phyloP scores from a whole-genome alignment of 2,113 vertebrate genomes.

The Epinephelus cyanopodus region DNA sequence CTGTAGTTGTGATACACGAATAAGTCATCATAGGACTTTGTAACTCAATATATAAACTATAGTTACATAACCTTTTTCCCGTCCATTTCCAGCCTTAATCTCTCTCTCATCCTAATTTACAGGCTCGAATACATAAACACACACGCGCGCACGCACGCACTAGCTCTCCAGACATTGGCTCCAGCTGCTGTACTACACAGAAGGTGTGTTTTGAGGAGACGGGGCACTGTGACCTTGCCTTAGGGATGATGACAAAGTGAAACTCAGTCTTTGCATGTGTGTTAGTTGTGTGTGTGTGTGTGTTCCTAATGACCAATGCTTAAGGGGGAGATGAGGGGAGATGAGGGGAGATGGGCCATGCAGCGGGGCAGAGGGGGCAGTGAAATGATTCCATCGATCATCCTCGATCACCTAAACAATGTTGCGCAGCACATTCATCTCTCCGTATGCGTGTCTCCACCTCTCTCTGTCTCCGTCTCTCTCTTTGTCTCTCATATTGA shows the following conservation, averaged over 20 bases:
- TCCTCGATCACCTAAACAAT: constrained; percentile 72
- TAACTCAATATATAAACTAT: background rate
- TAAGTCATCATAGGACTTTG: constrained; percentile 10
- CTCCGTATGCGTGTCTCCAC: background rate
- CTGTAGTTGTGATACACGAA: constrained; percentile 1
- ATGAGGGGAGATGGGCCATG: constrained; percentile 66
- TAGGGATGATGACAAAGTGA: constrained; percentile 71
- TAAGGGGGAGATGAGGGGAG: constrained; percentile 62
- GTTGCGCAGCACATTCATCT: constrained; percentile 58
- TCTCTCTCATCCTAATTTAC: constrained; percentile 18
- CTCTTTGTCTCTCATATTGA: constrained; percentile 48
- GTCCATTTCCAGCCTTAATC: background rate
- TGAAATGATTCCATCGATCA: constrained; percentile 80
- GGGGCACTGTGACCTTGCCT: constrained; percentile 68
- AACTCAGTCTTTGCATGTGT: constrained; percentile 42
- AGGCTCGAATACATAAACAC: background rate
- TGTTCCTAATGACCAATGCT: constrained; percentile 70
- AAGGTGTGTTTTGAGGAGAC: constrained; percentile 54
- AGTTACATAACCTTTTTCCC: constrained; percentile 18
- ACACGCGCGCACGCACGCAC: constrained; percentile 2
- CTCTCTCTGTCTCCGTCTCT: constrained; percentile 1
- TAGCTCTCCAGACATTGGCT: constrained; percentile 14
- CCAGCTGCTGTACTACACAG: constrained; percentile 18
- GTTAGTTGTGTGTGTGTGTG: constrained; percentile 31
- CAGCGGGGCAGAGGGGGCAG: constrained; percentile 59